These are phyloP conservation scores for Drosophila histrio DNA, from an alignment of 2,888 invertebrate genomes.

Conservation along the genomic window DNA sequence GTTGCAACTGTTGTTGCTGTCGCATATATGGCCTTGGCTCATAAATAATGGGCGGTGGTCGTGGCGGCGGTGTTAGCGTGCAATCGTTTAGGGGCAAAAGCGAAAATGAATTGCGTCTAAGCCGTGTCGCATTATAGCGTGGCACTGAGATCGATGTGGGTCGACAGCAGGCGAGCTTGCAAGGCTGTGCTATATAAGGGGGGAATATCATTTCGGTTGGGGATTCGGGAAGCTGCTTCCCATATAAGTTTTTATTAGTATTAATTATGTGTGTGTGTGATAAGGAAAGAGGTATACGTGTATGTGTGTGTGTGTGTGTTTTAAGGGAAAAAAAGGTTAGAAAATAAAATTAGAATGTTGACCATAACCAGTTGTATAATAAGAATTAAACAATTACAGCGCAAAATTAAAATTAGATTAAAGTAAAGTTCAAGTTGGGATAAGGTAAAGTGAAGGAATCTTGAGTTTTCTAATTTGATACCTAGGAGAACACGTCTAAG, in stretches of 20 bases:
- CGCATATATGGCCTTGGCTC: conserved; percentile 42
- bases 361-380: conserved; percentile 73
- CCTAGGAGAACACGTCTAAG: too few relatives aligned
- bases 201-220: conserved; percentile 84
- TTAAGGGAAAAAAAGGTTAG: conserved; percentile 63
- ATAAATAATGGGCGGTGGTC: conserved; percentile 75
- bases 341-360: conserved; percentile 77
- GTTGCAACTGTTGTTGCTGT: conserved; percentile 34
- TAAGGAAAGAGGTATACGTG: conserved; percentile 4
- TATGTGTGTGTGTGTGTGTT: conserved; percentile 33
- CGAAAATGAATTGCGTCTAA: conserved; percentile 72
- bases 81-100: conserved; percentile 55
- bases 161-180: conserved; percentile 83
- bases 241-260: conserved; percentile 12
- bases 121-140: conserved; percentile 65
- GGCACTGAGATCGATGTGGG: conserved; percentile 82
- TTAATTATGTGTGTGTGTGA: conserved; percentile 22
- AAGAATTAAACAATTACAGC: conserved; percentile 33
- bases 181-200: conserved; percentile 83
- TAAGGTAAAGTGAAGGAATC: not conserved
- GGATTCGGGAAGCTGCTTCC: conserved; percentile 82
- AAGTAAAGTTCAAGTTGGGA: conserved; percentile 11
- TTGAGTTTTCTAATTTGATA: not conserved
- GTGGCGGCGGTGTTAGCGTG: conserved; percentile 80
- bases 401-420: conserved; percentile 44